Percentiles rank a stretch among this genome's conserved stretches.
Conservation (phyloP, 2,113 vertebrate species). For the Aythya baeri region DNA sequence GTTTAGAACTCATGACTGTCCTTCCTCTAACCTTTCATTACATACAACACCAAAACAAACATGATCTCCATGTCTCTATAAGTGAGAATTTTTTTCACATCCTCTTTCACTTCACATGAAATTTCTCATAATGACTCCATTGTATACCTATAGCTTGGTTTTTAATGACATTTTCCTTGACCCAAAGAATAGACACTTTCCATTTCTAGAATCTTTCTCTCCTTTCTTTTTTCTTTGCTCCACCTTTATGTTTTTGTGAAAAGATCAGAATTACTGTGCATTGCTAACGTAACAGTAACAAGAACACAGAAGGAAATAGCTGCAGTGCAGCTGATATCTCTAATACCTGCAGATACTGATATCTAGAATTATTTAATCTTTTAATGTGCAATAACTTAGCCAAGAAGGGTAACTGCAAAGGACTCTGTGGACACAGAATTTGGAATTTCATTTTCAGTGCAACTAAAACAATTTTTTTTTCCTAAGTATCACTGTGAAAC, state of each 20-base stretch:
- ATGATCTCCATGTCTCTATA: slow-evolving; percentile 23
- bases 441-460: not conserved
- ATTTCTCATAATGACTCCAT: slow-evolving; percentile 73
- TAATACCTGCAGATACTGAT: not conserved
- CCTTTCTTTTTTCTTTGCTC: not conserved
- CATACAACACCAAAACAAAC: slow-evolving; percentile 71
- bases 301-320: not conserved
- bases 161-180: slow-evolving; percentile 40
- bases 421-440: not conserved
- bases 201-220: slow-evolving; percentile 46
- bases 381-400: not conserved
- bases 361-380: not conserved
- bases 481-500: not conserved
- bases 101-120: slow-evolving; percentile 74
- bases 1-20: slow-evolving; percentile 36
- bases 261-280: not conserved
- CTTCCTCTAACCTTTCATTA: slow-evolving; percentile 72
- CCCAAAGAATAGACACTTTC: slow-evolving; percentile 51
- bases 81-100: slow-evolving; percentile 70
- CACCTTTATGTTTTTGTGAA: not conserved
- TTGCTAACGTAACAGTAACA: not conserved
- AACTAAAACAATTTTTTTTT: not conserved
- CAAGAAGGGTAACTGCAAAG: not conserved
- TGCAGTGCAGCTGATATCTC: not conserved
- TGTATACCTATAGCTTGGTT: slow-evolving; percentile 16